Evolutionary conservation across 2,797 vertebrate genomes (phyloP).

Genomic region (Selene dorsalis): DNA sequence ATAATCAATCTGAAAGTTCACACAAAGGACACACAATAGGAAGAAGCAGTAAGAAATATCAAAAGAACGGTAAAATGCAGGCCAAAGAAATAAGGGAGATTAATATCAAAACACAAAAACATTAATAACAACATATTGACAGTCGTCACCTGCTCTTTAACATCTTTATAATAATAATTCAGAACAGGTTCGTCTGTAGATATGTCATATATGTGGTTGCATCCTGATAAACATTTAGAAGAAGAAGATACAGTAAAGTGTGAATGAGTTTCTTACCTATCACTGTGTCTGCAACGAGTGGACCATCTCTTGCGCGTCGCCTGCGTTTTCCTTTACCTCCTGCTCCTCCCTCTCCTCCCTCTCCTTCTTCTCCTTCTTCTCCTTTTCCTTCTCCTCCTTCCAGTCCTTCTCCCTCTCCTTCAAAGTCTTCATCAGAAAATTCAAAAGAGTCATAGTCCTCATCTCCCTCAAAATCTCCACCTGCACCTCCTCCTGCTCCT

Average conservation of each 20-base stretch:
- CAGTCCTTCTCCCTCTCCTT: slow-evolving; percentile 16
- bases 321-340: slow-evolving; percentile 45
- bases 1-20: neutral
- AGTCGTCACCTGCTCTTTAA: neutral
- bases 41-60: neutral
- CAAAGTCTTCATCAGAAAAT: slow-evolving; percentile 48
- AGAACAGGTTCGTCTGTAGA: neutral
- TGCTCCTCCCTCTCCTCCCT: neutral
- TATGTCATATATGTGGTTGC: neutral
- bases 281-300: slow-evolving; percentile 71
- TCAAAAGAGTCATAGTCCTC: slow-evolving; percentile 51
- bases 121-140: neutral
- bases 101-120: slow-evolving; percentile 9
- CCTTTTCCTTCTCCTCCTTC: neutral
- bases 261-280: slow-evolving; percentile 73
- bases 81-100: neutral
- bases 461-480: slow-evolving; percentile 30
- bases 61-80: neutral
- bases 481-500: neutral
- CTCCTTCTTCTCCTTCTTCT: too few relatives aligned
- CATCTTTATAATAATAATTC: neutral
- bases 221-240: neutral
- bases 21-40: slow-evolving; percentile 20
- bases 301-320: slow-evolving; percentile 64
- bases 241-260: neutral